Conservation (phyloP, 2,797 vertebrate genomes). For the Sebastes dallii region DNA sequence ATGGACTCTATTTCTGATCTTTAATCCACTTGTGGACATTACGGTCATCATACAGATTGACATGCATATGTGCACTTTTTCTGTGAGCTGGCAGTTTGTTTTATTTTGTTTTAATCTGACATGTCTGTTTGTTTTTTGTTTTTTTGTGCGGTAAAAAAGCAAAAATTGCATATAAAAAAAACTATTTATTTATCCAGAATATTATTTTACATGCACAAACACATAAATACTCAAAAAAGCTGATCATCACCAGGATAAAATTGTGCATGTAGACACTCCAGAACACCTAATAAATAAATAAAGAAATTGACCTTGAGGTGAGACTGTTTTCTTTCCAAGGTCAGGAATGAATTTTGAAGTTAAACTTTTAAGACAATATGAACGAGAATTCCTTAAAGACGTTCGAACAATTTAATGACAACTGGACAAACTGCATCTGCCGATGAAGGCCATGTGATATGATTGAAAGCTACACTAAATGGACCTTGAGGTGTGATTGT, state of each 20-base stretch:
- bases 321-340: not conserved
- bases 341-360: not conserved
- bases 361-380: not conserved
- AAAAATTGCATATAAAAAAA: not conserved
- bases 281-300: not conserved
- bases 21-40: not conserved
- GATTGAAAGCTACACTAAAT: constrained; percentile 12
- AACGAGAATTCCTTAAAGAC: not conserved
- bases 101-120: not conserved
- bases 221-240: not conserved
- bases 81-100: not conserved
- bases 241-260: not conserved
- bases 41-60: not conserved
- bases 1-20: not conserved
- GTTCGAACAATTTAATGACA: not conserved
- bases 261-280: not conserved
- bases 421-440: not conserved
- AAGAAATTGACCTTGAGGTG: not conserved
- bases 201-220: not conserved
- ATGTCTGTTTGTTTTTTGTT: not conserved
- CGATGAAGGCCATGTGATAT: not conserved
- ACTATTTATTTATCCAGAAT: no score
- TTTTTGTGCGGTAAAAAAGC: not conserved
- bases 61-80: not conserved
- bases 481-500: constrained; percentile 6